phyloP scores from a whole-genome alignment of 2,113 vertebrate species.

The Peromyscus californicus region DNA sequence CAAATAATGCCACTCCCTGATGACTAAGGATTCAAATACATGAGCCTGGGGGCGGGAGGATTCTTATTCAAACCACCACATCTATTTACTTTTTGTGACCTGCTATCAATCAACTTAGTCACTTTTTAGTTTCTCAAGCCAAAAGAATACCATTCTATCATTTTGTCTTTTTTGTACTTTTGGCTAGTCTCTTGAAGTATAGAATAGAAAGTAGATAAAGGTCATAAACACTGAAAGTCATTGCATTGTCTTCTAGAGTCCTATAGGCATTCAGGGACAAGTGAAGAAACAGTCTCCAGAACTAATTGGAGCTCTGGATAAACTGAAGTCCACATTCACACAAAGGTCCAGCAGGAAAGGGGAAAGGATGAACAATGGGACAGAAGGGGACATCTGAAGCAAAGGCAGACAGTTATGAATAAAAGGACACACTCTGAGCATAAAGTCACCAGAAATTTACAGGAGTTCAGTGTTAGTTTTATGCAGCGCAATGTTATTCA shows the following conservation, averaged over 20 bases:
- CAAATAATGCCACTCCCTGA: neutral
- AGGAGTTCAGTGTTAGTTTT: neutral
- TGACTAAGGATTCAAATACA: neutral
- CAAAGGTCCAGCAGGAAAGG: neutral
- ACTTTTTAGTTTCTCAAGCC: neutral
- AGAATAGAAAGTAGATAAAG: slow-evolving; percentile 21
- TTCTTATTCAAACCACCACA: neutral
- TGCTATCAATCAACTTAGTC: neutral
- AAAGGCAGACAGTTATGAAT: neutral
- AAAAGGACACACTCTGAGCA: neutral
- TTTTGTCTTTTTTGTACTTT: neutral
- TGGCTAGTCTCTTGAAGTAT: neutral
- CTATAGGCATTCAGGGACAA: neutral
- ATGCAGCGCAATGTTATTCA: too few relatives aligned
- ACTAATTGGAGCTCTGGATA: neutral
- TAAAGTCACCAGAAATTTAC: neutral
- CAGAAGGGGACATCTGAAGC: neutral
- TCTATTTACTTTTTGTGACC: neutral
- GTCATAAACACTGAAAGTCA: neutral
- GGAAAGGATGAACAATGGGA: neutral
- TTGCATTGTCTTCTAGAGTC: neutral
- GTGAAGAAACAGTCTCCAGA: neutral
- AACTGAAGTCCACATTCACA: neutral
- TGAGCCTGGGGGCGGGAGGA: neutral
- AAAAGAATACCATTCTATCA: neutral